phyloP scores from a whole-genome alignment of 2,113 vertebrate species.

The Pristiophorus japonicus region DNA sequence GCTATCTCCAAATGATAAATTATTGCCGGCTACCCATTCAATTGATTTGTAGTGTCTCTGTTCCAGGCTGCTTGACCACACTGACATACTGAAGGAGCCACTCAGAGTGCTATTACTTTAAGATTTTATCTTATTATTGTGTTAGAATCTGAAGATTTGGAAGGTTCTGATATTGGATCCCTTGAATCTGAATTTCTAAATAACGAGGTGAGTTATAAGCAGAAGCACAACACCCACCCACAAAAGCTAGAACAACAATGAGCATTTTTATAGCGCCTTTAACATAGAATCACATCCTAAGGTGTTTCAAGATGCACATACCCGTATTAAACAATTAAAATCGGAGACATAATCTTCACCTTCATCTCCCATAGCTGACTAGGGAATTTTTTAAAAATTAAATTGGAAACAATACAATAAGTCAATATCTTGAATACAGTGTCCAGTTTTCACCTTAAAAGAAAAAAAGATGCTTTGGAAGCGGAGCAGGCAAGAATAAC shows the following conservation, averaged over 20 bases:
- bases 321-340: not conserved
- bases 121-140: not conserved
- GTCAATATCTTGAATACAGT: not conserved
- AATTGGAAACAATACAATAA: not conserved
- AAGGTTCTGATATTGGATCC: not conserved
- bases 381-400: not conserved
- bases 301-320: not conserved
- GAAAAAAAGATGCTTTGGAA: not conserved
- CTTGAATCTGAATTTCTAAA: not conserved
- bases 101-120: not conserved
- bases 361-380: not conserved
- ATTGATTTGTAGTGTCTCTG: slow-evolving; percentile 65
- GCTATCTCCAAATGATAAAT: slow-evolving; percentile 68
- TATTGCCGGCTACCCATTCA: slow-evolving; percentile 55
- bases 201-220: not conserved
- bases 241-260: not conserved
- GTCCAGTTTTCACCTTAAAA: not conserved
- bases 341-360: not conserved
- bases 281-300: not conserved
- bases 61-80: slow-evolving; percentile 63
- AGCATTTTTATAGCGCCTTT: not conserved
- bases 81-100: slow-evolving; percentile 63
- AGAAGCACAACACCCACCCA: not conserved
- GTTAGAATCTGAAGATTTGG: not conserved
- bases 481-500: not conserved